phyloP scores from a whole-genome alignment of 2,888 invertebrate genomes.

The Leucophenga maculata region DNA sequence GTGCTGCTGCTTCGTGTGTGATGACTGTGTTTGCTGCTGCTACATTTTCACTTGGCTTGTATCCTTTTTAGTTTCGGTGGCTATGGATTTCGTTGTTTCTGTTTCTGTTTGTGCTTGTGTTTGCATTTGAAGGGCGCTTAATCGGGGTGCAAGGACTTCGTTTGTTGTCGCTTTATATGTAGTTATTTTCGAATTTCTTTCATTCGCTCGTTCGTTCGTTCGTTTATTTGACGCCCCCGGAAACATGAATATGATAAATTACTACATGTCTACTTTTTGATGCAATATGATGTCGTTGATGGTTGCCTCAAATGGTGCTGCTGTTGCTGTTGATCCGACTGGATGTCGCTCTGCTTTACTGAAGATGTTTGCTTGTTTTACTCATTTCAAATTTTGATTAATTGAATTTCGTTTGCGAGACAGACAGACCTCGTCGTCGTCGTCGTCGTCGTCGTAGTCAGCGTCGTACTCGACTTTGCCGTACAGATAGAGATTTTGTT shows the following conservation, averaged over 20 bases:
- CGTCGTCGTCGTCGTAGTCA: background rate
- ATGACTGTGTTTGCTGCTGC: conserved; percentile 14
- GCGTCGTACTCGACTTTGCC: background rate
- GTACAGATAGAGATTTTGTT: background rate
- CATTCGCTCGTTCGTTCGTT: background rate
- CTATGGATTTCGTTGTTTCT: background rate
- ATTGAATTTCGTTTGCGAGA: conserved; percentile 53
- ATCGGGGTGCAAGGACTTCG: too few relatives aligned
- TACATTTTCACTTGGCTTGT: conserved; percentile 8
- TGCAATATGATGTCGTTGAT: conserved; percentile 56
- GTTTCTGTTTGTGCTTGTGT: too few relatives aligned
- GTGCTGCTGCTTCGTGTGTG: background rate
- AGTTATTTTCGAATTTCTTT: background rate
- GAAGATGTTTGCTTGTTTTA: conserved; percentile 24
- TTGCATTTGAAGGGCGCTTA: background rate
- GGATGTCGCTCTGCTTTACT: background rate
- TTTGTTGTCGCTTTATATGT: background rate
- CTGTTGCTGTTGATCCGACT: background rate
- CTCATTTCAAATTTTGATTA: conserved; percentile 51
- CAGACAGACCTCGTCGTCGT: conserved; percentile 31
- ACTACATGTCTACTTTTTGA: conserved; percentile 52
- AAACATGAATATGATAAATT: conserved; percentile 56
- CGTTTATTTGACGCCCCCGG: conserved; percentile 21
- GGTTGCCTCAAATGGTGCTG: background rate
- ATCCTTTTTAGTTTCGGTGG: conserved; percentile 1